phyloP scores from a whole-genome alignment of 2,113 vertebrate genomes.

The Oreochromis aureus region DNA sequence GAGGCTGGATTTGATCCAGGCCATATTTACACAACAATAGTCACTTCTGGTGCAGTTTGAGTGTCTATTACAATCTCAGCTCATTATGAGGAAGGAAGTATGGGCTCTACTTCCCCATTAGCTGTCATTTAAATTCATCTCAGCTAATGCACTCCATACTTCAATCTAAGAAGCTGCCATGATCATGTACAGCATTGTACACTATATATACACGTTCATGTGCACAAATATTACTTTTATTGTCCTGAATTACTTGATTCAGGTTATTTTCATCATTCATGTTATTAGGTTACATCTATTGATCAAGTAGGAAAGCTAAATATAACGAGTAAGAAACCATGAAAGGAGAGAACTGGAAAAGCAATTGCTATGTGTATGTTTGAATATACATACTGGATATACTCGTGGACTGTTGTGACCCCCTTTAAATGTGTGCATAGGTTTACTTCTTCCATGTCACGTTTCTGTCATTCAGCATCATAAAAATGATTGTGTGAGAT shows the following conservation, averaged over 20 bases:
- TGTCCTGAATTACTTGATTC: background rate
- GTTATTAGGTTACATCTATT: background rate
- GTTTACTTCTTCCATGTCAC: background rate
- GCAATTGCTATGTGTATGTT: background rate
- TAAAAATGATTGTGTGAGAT: background rate
- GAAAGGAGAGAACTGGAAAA: background rate
- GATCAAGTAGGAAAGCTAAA: background rate
- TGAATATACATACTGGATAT: background rate
- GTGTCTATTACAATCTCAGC: conserved; percentile 40
- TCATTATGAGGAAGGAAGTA: conserved; percentile 3
- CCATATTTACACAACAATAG: conserved; percentile 55
- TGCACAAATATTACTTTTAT: background rate
- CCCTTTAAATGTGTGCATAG: background rate
- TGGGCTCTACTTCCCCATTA: background rate
- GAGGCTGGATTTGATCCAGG: conserved; percentile 45
- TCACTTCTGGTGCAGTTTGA: conserved; percentile 38
- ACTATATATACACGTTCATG: background rate
- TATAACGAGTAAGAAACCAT: background rate
- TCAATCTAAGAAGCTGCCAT: conserved; percentile 22
- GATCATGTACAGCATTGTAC: background rate
- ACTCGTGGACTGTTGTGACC: background rate
- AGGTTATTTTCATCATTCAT: background rate
- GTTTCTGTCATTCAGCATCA: background rate
- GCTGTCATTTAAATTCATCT: conserved; percentile 39
- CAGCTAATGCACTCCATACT: conserved; percentile 28